Conservation (phyloP, 1,140 invertebrate genomes). For the Globodera rostochiensis region DNA sequence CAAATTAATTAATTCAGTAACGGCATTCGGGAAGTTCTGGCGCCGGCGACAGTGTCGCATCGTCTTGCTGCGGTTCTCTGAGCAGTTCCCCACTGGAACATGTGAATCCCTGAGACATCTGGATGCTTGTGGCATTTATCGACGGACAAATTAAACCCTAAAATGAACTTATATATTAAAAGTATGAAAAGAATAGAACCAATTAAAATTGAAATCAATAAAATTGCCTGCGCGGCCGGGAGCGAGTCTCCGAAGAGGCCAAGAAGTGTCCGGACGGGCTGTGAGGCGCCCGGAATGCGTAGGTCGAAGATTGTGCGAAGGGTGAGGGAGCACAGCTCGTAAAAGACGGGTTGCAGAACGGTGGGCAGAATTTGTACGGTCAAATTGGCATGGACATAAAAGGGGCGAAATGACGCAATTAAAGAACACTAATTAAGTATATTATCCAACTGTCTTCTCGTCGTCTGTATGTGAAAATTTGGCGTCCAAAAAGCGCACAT, state of each 20-base stretch:
- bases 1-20: conserved; percentile 68
- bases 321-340: conserved; percentile 90
- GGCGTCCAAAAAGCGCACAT: conserved; percentile 78
- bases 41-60: conserved; percentile 16
- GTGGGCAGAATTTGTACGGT: conserved; percentile 83
- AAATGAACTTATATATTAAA: neutral
- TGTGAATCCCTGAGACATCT: conserved; percentile 83
- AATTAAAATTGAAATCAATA: no score
- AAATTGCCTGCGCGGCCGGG: neutral
- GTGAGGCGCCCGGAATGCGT: conserved; percentile 85
- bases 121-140: conserved; percentile 80
- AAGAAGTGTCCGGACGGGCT: conserved; percentile 83
- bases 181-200: no score
- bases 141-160: conserved; percentile 83
- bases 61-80: conserved; percentile 68
- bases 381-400: conserved; percentile 74
- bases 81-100: conserved; percentile 89
- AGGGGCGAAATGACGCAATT: conserved; percentile 55
- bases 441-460: conserved; percentile 38
- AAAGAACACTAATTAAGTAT: neutral
- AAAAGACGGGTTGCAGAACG: conserved; percentile 82
- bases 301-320: conserved; percentile 89
- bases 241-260: conserved; percentile 71
- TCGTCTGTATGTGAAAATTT: conserved; percentile 73
- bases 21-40: conserved; percentile 80